Percentiles rank a stretch among this genome's conserved stretches.
Evolutionary conservation across 2,113 vertebrate species (phyloP).

Genomic region (Meles meles): DNA sequence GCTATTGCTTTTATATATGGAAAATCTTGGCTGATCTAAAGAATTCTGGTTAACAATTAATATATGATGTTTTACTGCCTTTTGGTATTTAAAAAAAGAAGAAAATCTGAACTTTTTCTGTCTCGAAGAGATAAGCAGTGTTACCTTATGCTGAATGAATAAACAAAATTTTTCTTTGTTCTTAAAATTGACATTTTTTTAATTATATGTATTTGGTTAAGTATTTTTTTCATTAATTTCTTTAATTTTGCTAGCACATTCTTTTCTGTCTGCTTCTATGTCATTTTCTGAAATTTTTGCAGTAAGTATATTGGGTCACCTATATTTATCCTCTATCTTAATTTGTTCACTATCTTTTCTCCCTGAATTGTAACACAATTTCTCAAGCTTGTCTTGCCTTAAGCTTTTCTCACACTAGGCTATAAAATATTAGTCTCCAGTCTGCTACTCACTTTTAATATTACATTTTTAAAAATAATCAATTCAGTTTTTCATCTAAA

Average conservation of each 20-base stretch:
- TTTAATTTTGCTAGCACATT: not conserved
- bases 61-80: not conserved
- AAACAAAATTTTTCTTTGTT: not conserved
- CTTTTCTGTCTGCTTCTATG: not conserved
- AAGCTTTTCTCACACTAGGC: conserved; percentile 27
- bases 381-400: conserved; percentile 26
- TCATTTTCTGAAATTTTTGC: conserved; percentile 35
- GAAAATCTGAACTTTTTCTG: not conserved
- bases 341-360: conserved; percentile 42
- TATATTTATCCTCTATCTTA: not conserved
- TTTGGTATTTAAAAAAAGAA: not conserved
- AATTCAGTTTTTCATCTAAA: conserved; percentile 37
- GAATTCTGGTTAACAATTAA: not conserved
- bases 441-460: conserved; percentile 22
- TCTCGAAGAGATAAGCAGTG: not conserved
- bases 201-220: not conserved
- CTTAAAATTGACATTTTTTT: not conserved
- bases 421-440: conserved; percentile 24
- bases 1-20: not conserved
- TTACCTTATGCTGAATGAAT: not conserved
- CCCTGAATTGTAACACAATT: conserved; percentile 36
- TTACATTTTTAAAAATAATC: conserved; percentile 11
- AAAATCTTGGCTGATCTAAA: conserved; percentile 12
- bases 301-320: not conserved
- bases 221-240: not conserved